Percentiles rank a stretch among this genome's conserved stretches.
Evolutionary conservation across 2,888 invertebrate genomes (phyloP).

Genomic region (Platerodrilus igneus): DNA sequence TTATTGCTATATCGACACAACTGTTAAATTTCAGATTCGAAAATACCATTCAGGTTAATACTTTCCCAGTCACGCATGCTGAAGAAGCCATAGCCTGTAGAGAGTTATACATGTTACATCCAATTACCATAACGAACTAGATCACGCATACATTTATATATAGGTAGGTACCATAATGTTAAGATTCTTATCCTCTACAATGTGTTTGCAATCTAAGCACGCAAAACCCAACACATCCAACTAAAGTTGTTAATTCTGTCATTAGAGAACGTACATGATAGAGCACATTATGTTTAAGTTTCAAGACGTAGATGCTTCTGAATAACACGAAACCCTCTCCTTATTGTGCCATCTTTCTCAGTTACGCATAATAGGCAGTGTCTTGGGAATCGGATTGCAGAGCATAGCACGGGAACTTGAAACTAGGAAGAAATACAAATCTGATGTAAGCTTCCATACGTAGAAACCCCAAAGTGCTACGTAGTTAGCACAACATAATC

Average conservation of each 20-base stretch:
- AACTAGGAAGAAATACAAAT: conserved; percentile 22
- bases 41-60: too few relatives aligned
- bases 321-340: conserved; percentile 12
- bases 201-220: conserved; percentile 14
- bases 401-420: conserved; percentile 16
- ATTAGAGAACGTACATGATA: conserved; percentile 12
- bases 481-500: conserved; percentile 20
- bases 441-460: conserved; percentile 21
- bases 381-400: conserved; percentile 14
- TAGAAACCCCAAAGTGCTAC: conserved; percentile 21
- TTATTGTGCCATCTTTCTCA: conserved; percentile 20
- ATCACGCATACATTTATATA: conserved; percentile 2
- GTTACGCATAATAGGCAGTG: conserved; percentile 12
- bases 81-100: too few relatives aligned
- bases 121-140: conserved; percentile 1
- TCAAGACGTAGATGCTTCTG: conserved; percentile 5
- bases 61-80: too few relatives aligned
- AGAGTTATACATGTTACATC: too few relatives aligned
- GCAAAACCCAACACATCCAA: conserved; percentile 15
- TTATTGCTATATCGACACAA: too few relatives aligned
- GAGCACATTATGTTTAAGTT: conserved; percentile 15
- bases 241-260: conserved; percentile 22
- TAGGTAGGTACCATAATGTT: too few relatives aligned
- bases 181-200: conserved; percentile 18
- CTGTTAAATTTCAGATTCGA: too few relatives aligned